phyloP scores from a whole-genome alignment of 2,888 invertebrate species.

The Brenthis daphne region DNA sequence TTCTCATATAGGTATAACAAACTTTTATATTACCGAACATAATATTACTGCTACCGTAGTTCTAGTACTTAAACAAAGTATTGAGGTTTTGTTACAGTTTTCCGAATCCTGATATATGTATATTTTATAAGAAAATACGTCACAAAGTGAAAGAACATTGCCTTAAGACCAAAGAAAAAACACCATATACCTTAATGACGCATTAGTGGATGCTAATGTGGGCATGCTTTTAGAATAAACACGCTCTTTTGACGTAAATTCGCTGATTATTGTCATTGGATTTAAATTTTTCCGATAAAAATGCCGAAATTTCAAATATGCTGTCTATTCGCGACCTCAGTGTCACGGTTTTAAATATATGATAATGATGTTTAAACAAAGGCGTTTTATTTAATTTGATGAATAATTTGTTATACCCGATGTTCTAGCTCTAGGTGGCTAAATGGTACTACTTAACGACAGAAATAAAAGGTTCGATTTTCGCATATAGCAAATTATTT shows the following conservation, averaged over 20 bases:
- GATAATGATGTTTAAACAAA: slow-evolving; percentile 3
- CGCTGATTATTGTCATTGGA: slow-evolving; percentile 25
- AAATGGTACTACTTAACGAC: too few species aligned
- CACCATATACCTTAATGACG: slow-evolving; percentile 52
- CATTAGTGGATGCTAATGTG: slow-evolving; percentile 56
- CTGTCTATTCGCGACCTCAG: slow-evolving; percentile 13
- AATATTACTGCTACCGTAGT: slow-evolving; percentile 8
- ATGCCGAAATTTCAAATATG: slow-evolving; percentile 22
- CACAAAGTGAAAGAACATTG: slow-evolving; percentile 16
- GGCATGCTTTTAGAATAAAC: slow-evolving; percentile 32
- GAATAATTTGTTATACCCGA: too few species aligned
- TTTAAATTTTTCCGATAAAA: slow-evolving; percentile 23
- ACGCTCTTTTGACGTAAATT: slow-evolving; percentile 31
- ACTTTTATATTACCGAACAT: slow-evolving; percentile 6
- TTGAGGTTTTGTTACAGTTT: slow-evolving; percentile 15
- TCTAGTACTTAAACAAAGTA: slow-evolving; percentile 14
- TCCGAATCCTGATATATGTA: slow-evolving; percentile 2
- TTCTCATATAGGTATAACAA: background rate
- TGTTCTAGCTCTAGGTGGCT: too few species aligned
- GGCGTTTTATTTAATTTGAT: too few species aligned
- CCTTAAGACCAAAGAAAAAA: slow-evolving; percentile 43
- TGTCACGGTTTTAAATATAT: slow-evolving; percentile 15
- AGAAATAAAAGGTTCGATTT: too few species aligned
- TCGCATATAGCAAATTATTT: too few species aligned
- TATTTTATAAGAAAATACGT: slow-evolving; percentile 3